Evolutionary conservation across 1,140 invertebrate species (phyloP), one percentile per base, ranked within the genome.

Genomic region (Teleopsis dalmanni): DNA sequence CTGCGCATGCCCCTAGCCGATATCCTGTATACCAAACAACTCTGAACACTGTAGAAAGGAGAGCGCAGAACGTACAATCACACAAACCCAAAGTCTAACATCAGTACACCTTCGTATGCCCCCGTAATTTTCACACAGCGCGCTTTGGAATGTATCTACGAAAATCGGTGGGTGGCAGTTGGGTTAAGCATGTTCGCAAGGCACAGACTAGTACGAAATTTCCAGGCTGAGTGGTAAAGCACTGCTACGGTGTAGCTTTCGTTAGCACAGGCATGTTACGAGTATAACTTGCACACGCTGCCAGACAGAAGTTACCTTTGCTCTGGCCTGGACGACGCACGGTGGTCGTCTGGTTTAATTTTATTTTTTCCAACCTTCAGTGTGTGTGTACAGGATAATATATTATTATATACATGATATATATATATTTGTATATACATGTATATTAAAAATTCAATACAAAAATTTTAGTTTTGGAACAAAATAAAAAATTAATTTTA

Each of bases 281-380:
- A 31, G 40, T 34, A 37, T 37, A 38, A 23, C 46, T 33, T 40
- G 54, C 51, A 40, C 38, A 29, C 34, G 36, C 58, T 50, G 52
- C 52, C 65, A 69, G 65, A 69, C 60, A 69, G 62, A 69, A 69
- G 62, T 68, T 69, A 69, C 65, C 65, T 69, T 69, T 69, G 65
- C 65, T 69, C 65, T 61, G 68, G 64, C 65, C 65, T 63, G 65
- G 65, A 67, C 65, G 65, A 67, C 64, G 62, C 62, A 62, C 59
- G 64, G 54, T 59, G 58, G 62, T 60, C 58, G 59, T 57, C 55
- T 57, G 59, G 56, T 57, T 44, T 61, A 47, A 21, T 33, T 34
- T 19, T 18, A n/a, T 27, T 43, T 43, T 43, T 43, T 11, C 16
- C 41, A 31, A 43, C 41, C 21, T 43, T 43, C 25, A 43, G 44